These are phyloP conservation scores for Homarus americanus DNA, from an alignment of 1,140 invertebrate genomes.

Conservation along the genomic window DNA sequence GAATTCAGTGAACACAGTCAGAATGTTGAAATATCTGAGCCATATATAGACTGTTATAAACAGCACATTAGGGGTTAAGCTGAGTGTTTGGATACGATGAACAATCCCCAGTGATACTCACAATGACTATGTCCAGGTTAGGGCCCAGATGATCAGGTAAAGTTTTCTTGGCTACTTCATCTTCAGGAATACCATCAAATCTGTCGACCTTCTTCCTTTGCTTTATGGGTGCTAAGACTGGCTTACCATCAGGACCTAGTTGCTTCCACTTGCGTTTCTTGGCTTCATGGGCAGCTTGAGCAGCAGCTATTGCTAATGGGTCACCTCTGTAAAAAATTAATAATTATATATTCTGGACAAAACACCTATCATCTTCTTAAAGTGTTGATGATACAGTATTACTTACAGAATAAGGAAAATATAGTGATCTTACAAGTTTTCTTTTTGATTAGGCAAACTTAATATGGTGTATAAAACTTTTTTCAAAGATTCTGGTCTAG, in stretches of 20 bases:
- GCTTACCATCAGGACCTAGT: constrained; percentile 57
- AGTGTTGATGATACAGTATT: too few relatives aligned
- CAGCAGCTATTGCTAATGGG: constrained; percentile 71
- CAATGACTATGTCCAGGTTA: constrained; percentile 98
- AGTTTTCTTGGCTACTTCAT: constrained; percentile 94
- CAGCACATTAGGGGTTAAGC: not conserved
- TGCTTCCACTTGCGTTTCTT: constrained; percentile 69
- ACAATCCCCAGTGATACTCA: constrained; percentile 83
- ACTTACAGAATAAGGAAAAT: too few relatives aligned
- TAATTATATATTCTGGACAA: not conserved
- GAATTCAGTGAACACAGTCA: not conserved
- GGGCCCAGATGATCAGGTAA: constrained; percentile 94
- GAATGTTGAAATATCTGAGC: not conserved
- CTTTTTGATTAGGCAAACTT: too few relatives aligned
- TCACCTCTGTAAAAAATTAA: constrained; percentile 62
- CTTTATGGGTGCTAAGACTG: constrained; percentile 56
- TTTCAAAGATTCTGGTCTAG: too few relatives aligned
- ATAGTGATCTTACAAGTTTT: too few relatives aligned
- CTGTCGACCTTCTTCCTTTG: constrained; percentile 94
- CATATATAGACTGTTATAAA: not conserved
- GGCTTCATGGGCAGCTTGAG: constrained; percentile 72
- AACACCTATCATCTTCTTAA: too few relatives aligned
- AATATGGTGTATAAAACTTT: too few relatives aligned
- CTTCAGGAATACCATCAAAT: constrained; percentile 97
- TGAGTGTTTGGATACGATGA: not conserved